Percentiles rank a stretch among this genome's conserved stretches.
Conservation (phyloP, 1,140 invertebrate genomes). For the Drosophila sturtevanti region DNA sequence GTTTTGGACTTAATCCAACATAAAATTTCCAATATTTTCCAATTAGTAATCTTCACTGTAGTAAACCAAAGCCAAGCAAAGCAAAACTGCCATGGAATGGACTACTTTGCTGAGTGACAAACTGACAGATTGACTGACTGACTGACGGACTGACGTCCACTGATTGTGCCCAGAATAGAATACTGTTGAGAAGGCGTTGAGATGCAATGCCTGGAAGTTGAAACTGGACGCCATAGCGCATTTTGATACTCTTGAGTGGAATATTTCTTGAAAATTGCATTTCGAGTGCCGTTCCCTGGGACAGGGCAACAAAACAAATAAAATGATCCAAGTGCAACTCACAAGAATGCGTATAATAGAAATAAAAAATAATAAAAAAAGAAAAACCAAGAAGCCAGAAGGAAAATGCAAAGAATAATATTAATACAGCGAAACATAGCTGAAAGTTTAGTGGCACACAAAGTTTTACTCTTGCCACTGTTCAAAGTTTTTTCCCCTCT, state of each 20-base stretch:
- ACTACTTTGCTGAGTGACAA: not conserved
- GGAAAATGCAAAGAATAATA: conserved; percentile 51
- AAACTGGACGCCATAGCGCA: conserved; percentile 22
- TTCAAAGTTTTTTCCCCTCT: conserved; percentile 50
- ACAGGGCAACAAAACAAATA: conserved; percentile 52
- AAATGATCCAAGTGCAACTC: conserved; percentile 7
- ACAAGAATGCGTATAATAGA: conserved; percentile 54
- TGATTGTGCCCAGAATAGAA: conserved; percentile 16
- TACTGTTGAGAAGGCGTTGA: not conserved
- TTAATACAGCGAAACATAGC: conserved; percentile 53
- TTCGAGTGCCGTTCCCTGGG: conserved; percentile 33
- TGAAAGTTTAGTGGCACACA: conserved; percentile 56
- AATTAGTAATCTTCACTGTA: not conserved
- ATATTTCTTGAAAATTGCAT: conserved; percentile 67
- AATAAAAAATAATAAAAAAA: conserved; percentile 35
- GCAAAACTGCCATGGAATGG: conserved; percentile 6
- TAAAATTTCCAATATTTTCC: not conserved
- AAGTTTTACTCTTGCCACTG: conserved; percentile 25
- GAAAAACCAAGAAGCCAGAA: conserved; percentile 3
- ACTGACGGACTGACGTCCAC: conserved; percentile 13
- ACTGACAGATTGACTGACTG: conserved; percentile 13
- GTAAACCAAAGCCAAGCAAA: not conserved
- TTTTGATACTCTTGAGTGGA: conserved; percentile 60
- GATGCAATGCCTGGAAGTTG: not conserved
- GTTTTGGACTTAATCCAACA: not conserved